Percentiles rank a stretch among this genome's conserved stretches.
These are phyloP conservation scores for Dendrocopos noguchii DNA, from an alignment of 2,113 vertebrate species.

Conservation along the genomic window DNA sequence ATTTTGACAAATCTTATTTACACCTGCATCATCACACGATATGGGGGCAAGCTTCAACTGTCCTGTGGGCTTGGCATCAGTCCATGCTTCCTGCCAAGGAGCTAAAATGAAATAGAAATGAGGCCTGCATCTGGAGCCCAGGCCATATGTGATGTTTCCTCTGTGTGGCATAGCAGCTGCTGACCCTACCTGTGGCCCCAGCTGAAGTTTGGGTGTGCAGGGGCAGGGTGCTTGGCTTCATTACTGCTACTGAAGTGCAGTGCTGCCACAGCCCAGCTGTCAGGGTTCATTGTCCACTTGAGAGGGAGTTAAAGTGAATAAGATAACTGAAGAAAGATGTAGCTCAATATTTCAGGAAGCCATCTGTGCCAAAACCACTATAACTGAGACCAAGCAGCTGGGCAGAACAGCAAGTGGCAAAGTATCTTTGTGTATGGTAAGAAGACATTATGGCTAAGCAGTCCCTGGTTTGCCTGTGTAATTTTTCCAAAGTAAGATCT, in stretches of 20 bases:
- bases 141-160: not conserved
- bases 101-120: not conserved
- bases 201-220: not conserved
- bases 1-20: not conserved
- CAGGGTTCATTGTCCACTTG: not conserved
- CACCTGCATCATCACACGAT: too few species aligned
- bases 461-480: not conserved
- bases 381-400: not conserved
- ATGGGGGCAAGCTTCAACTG: not conserved
- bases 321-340: not conserved
- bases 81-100: not conserved
- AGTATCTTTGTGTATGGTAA: not conserved
- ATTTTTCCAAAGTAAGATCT: not conserved
- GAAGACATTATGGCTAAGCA: not conserved
- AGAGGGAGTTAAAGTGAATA: not conserved
- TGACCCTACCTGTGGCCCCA: not conserved
- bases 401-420: not conserved
- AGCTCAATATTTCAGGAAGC: not conserved
- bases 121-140: not conserved
- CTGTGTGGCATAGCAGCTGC: not conserved
- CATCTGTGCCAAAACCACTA: not conserved
- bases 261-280: not conserved
- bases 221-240: not conserved
- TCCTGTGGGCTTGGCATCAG: not conserved
- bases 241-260: rapidly evolving